phyloP scores from a whole-genome alignment of 1,140 invertebrate species.

The Zaprionus camerounensis region DNA sequence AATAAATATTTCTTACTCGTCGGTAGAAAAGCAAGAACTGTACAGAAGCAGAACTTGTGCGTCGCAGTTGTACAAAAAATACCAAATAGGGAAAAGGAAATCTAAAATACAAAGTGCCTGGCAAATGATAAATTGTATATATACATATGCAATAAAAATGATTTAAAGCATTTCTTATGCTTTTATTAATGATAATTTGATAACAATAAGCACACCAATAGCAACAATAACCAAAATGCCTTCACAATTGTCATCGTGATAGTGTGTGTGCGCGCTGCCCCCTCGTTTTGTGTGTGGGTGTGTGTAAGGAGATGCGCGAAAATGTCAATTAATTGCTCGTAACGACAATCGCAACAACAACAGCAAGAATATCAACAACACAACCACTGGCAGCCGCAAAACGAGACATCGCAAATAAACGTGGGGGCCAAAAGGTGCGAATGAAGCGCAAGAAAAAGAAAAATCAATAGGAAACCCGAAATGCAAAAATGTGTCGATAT shows the following conservation, averaged over 20 bases:
- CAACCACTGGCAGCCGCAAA: conserved; percentile 27
- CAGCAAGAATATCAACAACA: conserved; percentile 33
- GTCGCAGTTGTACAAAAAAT: conserved; percentile 45
- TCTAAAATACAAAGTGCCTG: conserved; percentile 32
- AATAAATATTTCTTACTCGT: not conserved
- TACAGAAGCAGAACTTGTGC: conserved; percentile 21
- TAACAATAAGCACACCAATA: conserved; percentile 62
- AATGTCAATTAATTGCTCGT: conserved; percentile 70
- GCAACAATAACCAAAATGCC: conserved; percentile 14
- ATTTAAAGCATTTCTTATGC: conserved; percentile 30
- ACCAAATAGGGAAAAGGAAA: conserved; percentile 28
- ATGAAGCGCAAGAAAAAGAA: conserved; percentile 80
- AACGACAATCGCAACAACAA: conserved; percentile 46
- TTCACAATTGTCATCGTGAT: conserved; percentile 34
- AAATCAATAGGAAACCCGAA: conserved; percentile 68
- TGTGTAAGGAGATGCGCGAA: conserved; percentile 61
- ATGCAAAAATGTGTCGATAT: conserved; percentile 69
- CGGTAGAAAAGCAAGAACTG: conserved; percentile 6
- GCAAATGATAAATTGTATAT: conserved; percentile 34
- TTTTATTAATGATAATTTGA: conserved; percentile 65
- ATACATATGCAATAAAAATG: conserved; percentile 27
- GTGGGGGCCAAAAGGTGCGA: conserved; percentile 69
- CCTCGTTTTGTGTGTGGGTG: conserved; percentile 27
- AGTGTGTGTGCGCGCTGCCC: conserved; percentile 24
- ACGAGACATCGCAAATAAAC: conserved; percentile 48